Base-by-base conservation (phyloP, 2,113 vertebrate species). In the Balaenoptera acutorostrata region DNA sequence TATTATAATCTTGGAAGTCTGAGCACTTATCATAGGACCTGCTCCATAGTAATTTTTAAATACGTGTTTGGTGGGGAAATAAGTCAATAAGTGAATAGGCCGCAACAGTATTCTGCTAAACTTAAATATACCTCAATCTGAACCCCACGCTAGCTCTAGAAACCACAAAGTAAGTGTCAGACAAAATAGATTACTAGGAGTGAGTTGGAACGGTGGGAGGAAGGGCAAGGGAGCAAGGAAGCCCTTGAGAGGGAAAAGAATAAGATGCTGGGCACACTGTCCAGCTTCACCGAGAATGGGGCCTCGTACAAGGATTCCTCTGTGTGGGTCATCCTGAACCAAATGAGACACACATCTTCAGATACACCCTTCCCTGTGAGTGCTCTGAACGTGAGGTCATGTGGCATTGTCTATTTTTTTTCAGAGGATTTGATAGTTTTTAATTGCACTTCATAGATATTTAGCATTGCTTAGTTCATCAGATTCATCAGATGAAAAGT, bases 231-330 rank as follows among this genome's bases (percentile, higher is more conserved):
- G 31, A 44, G 11, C 15, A 46, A 78, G 23, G 75, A 25, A 64
- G 55, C 15, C 52, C 20, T 39, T 81, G 41, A 41, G 23, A 2
- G 20, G 15, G 0, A 21, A 41, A 5, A 41, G 33, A 23, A 15
- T 15, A 8, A 1, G 18, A 31, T 29, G 0, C 15, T 29, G 10
- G 46, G 15, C 27, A 12, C 33, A 15, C 7, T n/a, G 4, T 9
- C 71, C 7, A 6, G 33, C 75, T 72, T 71, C 75, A 33, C 17
- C 2, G 27, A 81, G 55, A 39, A 81, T 0, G 6, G 59, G 2
- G 11, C 18, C 3, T 0, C 17, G 33, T 36, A 55, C 39, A 9
- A 23, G 31, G 41, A 71, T 17, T 71, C 25, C 29, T 31, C 13
- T 23, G 61, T 31, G 46, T 20, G 21, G n/a, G 12, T 9, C 21